Conservation (phyloP, 2,888 invertebrate genomes). For the Eupithecia subumbrata region DNA sequence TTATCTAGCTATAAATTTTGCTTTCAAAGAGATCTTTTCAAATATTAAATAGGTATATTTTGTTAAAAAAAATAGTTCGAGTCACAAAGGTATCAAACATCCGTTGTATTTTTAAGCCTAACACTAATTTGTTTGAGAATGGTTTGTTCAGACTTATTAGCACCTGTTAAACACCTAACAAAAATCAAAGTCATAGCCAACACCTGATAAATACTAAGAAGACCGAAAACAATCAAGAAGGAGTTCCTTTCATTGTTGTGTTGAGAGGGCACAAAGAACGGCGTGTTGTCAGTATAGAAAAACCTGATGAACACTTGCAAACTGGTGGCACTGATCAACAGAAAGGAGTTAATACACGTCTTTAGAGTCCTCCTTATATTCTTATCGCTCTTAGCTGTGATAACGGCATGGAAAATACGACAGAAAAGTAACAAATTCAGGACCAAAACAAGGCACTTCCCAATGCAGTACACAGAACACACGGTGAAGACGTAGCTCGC, state of each 20-base stretch:
- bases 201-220: slow-evolving; percentile 26
- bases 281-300: slow-evolving; percentile 22
- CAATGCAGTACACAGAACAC: slow-evolving; percentile 26
- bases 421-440: slow-evolving; percentile 24
- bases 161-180: slow-evolving; percentile 16
- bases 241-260: slow-evolving; percentile 21
- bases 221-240: slow-evolving; percentile 21
- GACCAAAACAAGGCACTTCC: slow-evolving; percentile 19
- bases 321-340: slow-evolving; percentile 27
- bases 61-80: not conserved
- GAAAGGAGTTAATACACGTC: slow-evolving; percentile 22
- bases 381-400: slow-evolving; percentile 16
- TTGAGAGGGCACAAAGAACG: slow-evolving; percentile 20
- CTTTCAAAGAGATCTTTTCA: not conserved
- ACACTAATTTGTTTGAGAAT: slow-evolving; percentile 15
- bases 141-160: slow-evolving; percentile 25
- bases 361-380: slow-evolving; percentile 17
- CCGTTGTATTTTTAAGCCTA: slow-evolving; percentile 11
- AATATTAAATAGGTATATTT: not conserved
- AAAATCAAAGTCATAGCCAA: slow-evolving; percentile 28
- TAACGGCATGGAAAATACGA: slow-evolving; percentile 19
- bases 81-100: not conserved
- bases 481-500: slow-evolving; percentile 17
- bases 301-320: slow-evolving; percentile 24
- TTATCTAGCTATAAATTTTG: not conserved